These are phyloP conservation scores for Geothlypis trichas DNA, from an alignment of 2,113 vertebrate genomes.

Conservation along the genomic window DNA sequence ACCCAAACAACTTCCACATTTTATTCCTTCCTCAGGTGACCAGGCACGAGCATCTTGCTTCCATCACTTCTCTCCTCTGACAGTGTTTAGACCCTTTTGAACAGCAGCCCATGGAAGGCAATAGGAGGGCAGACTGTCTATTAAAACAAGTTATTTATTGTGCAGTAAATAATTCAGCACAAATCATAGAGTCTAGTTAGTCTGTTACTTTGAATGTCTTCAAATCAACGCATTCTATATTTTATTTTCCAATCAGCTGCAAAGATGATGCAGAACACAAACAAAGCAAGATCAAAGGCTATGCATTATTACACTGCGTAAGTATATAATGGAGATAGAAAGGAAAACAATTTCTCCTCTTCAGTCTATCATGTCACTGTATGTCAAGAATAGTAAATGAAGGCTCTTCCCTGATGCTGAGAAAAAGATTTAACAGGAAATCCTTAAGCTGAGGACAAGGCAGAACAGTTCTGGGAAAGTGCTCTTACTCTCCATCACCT, in stretches of 20 bases:
- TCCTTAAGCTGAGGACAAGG: neutral
- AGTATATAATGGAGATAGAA: neutral
- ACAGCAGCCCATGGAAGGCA: neutral
- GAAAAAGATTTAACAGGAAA: neutral
- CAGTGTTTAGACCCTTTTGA: neutral
- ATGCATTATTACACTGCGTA: neutral
- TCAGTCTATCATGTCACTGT: neutral
- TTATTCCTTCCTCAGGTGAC: neutral
- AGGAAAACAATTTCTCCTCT: neutral
- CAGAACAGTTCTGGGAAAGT: neutral
- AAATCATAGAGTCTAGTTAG: neutral
- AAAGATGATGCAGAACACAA: neutral
- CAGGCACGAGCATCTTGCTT: neutral
- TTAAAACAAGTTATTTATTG: neutral
- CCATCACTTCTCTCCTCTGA: neutral
- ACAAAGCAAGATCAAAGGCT: slow-evolving; percentile 33
- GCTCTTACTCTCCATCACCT: neutral
- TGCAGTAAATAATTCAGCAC: neutral
- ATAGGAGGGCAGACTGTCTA: neutral
- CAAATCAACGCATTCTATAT: neutral
- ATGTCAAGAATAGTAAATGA: neutral
- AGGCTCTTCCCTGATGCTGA: neutral
- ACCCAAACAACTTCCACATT: neutral
- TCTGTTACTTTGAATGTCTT: neutral
- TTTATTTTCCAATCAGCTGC: neutral